Conservation (phyloP, 2,113 vertebrate genomes). For the Sapajus apella region DNA sequence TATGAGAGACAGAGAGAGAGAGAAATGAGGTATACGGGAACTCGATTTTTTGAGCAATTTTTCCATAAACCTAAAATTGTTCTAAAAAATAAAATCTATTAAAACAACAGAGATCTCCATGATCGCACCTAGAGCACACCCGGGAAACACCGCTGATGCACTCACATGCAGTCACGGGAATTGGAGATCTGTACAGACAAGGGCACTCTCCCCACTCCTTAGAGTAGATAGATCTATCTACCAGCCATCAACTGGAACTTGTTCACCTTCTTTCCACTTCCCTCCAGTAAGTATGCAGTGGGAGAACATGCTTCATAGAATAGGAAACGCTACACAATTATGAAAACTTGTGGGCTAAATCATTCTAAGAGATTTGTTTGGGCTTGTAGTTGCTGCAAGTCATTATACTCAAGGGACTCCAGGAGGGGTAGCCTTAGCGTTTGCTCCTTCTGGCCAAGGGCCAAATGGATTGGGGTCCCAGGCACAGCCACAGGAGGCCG, state of each 20-base stretch:
- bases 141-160: neutral
- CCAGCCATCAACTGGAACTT: neutral
- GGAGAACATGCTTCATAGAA: too few species aligned
- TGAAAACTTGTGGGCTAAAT: too few species aligned
- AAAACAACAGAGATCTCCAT: neutral
- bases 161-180: neutral
- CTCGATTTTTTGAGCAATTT: neutral
- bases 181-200: fast-evolving
- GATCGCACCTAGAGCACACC: neutral
- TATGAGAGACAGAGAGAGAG: too few species aligned
- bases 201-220: neutral
- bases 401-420: neutral
- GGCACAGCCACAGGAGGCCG: neutral
- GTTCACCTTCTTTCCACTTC: neutral
- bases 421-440: neutral
- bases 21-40: neutral
- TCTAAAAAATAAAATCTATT: neutral
- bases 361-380: neutral
- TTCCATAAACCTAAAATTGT: neutral
- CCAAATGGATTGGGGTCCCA: fast-evolving
- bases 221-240: neutral
- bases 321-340: neutral
- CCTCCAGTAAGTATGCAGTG: fast-evolving
- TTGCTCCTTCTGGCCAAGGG: neutral
- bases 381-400: neutral